Percentiles rank a stretch among this genome's conserved stretches.
Conservation (phyloP, 2,797 vertebrate genomes). For the Molothrus ater region DNA sequence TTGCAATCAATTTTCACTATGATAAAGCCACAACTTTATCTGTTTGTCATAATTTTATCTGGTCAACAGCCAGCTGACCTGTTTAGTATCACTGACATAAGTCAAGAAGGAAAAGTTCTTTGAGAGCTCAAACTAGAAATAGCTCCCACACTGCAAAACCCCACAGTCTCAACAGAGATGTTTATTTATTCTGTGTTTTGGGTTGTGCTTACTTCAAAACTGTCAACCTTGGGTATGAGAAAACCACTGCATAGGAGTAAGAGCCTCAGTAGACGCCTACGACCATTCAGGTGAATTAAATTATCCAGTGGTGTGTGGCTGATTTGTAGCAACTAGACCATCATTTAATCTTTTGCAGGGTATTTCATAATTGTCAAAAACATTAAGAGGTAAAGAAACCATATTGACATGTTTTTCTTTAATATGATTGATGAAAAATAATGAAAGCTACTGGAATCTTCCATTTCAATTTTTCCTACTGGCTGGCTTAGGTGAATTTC, state of each 20-base stretch:
- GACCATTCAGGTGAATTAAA: neutral
- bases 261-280: neutral
- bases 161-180: neutral
- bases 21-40: constrained; percentile 1
- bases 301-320: neutral
- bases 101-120: neutral
- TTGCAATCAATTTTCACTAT: neutral
- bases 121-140: neutral
- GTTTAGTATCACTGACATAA: neutral
- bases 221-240: neutral
- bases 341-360: neutral
- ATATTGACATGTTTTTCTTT: neutral
- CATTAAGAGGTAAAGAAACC: neutral
- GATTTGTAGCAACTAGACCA: neutral
- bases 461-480: neutral
- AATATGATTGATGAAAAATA: neutral
- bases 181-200: neutral
- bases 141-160: neutral
- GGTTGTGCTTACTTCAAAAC: neutral
- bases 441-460: neutral
- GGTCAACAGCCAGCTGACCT: neutral
- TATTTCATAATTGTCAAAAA: neutral
- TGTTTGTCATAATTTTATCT: constrained; percentile 6
- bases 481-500: neutral
- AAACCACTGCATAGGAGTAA: neutral